Percentiles rank a stretch among this genome's conserved stretches.
Evolutionary conservation across 2,113 vertebrate species (phyloP).

Genomic region (Cheirogaleus medius): DNA sequence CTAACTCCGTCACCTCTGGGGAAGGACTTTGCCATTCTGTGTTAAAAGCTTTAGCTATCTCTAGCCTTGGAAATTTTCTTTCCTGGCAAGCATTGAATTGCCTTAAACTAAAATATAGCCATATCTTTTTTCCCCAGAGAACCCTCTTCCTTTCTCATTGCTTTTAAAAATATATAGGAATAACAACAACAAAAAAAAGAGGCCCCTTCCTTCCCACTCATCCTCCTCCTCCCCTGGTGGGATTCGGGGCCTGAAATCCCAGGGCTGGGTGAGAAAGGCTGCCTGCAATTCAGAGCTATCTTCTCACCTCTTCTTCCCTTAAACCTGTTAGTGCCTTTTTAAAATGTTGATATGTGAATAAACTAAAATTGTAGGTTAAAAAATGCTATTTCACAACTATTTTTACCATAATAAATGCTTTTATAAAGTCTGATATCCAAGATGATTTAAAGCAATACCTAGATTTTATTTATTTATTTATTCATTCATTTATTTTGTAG

Average conservation of each 20-base stretch:
- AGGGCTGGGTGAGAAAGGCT: no score
- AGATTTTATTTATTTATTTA: neutral
- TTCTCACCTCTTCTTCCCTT: no score
- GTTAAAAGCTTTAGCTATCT: neutral
- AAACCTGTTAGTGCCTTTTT: neutral
- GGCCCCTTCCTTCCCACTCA: neutral
- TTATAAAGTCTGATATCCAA: neutral
- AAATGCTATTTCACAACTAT: neutral
- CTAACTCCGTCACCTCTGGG: neutral
- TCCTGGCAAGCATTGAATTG: neutral
- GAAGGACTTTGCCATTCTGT: neutral
- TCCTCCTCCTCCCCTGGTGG: neutral
- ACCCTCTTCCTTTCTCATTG: no score
- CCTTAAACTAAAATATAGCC: neutral
- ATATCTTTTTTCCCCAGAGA: neutral
- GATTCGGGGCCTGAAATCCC: neutral
- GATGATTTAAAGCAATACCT: neutral
- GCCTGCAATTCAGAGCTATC: no score
- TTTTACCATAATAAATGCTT: neutral
- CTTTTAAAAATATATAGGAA: no score
- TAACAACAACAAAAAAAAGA: neutral
- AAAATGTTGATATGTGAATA: neutral
- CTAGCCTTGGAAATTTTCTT: neutral
- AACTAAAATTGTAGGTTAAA: neutral
- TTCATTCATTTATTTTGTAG: no score